Evolutionary conservation across 1,140 invertebrate species (phyloP).

Genomic region (Trachymyrmex cornetzi): DNA sequence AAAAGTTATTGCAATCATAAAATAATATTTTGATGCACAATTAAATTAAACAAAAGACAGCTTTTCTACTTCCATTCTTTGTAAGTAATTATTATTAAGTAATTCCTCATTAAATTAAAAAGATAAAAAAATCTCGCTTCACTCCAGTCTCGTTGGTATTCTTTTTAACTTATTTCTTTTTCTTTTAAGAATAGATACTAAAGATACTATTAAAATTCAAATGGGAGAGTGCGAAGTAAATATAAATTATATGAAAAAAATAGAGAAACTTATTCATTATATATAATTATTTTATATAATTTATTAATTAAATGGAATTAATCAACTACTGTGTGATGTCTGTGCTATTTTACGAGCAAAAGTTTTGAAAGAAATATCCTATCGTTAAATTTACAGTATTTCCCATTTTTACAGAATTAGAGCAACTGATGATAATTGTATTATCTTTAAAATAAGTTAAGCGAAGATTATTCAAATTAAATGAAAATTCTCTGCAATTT

Average conservation of each 20-base stretch:
- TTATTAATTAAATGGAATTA: conserved; percentile 18
- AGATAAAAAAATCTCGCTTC: not conserved
- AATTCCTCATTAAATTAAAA: conserved; percentile 3
- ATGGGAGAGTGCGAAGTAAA: not conserved
- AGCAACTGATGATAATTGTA: not conserved
- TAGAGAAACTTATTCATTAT: not conserved
- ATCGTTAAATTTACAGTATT: not conserved
- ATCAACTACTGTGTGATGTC: not conserved
- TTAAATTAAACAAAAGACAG: conserved; percentile 25
- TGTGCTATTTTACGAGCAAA: not conserved
- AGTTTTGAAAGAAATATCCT: not conserved
- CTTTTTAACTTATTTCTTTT: not conserved
- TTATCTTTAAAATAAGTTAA: not conserved
- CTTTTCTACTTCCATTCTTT: conserved; percentile 10
- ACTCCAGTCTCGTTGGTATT: not conserved
- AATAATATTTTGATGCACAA: not conserved
- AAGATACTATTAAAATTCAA: not conserved
- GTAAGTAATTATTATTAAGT: conserved; percentile 23
- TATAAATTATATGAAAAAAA: not conserved
- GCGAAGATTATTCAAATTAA: conserved; percentile 11
- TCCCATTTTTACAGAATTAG: conserved; percentile 9
- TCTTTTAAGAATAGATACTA: not conserved
- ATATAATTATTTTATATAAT: not conserved
- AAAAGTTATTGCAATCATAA: not conserved
- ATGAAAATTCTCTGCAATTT: conserved; percentile 14